Base-by-base conservation (phyloP, 2,113 vertebrate genomes). In the Parotia lawesii region DNA sequence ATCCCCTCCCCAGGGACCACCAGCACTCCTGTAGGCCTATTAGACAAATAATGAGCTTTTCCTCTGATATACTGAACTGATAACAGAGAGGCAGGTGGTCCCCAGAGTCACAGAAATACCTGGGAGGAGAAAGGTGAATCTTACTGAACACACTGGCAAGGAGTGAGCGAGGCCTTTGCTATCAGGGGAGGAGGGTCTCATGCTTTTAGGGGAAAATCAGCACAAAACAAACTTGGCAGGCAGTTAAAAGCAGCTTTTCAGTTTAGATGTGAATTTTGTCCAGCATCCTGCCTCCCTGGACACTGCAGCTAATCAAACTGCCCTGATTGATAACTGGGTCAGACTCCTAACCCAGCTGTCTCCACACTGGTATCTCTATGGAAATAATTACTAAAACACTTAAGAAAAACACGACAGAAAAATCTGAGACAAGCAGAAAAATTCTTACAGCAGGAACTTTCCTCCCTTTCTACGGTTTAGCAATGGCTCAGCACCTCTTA, bases 401-500 rank as follows among this genome's bases (percentile, higher is more conserved):
- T 70, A 11, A 79, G 70, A 79, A 91, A 89, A 94, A 82, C 48
- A 67, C 37, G 73, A 66, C 45, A 82, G 42, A 87, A 95, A 85
- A 89, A 70, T 85, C 54, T 1, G 31, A 89, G 21, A 78, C 50
- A 70, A 84, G 84, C 27, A 94, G 70, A 89, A 93, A 51, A 85
- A 87, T 37, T 85, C 54, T 70, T 51, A 60, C 18, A 83, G 69
- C 47, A 85, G 64, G 66, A 91, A 56, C 27, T 60, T 72, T 62
- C 67, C 51, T 88, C 71, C 25, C 58, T 89, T 86, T 67, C 75
- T 67, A 89, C 1, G 1, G n/a, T 42, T 92, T 70, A 91, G 67
- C 51, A 42, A n/a, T 66, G 64, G 81, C 85, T 97, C 89, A 85
- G 89, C 89, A 95, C 75, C 81, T 95, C 90, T 73, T 64, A 83